Base-by-base conservation (phyloP, 2,113 vertebrate species). In the Tupaia tana region DNA sequence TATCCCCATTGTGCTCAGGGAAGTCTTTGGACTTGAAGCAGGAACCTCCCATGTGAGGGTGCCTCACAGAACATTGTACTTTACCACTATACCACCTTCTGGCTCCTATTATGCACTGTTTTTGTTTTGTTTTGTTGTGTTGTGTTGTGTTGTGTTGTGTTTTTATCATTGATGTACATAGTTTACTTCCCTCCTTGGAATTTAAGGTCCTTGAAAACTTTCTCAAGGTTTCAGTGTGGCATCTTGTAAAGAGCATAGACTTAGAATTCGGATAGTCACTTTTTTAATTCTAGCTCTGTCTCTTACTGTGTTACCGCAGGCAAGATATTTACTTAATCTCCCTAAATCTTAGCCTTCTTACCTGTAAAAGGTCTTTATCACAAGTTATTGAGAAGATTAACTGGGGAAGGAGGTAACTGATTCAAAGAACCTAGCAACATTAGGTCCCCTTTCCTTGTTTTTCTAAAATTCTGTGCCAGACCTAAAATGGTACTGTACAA, bases 401-500 rank as follows among this genome's bases (percentile, higher is more conserved):
- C 18, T 86, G 20, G 22, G 56, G 7, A 58, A 19, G 19, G 13
- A 87, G 22, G 24, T 80, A 80, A 79, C 24, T 43, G 14, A 59
- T 79, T 82, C 92, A 78, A 79, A 75, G 29, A 71, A 67, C 9
- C 29, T 79, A 43, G 15, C 59, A 29, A 91, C 56, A 24, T 81
- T 61, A 89, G 43, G 12, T 58, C 91, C 34, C 18, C 59, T 81
- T 69, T 54, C 52, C 52, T 90, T 90, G 24, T 63, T 91, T 18
- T 73, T 67, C 64, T 91, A 92, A 24, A 94, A 75, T 95, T 94
- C 52, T 86, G 4, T 95, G 77, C 43, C 66, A 56, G 18, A 70
- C 34, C 27, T 6, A 75, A 31, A 88, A 34, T 77, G 13, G 43
- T 86, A 86, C 52, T 0, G 20, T 92, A 63, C 2, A 79, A 81